A percentile compares a stretch with the other conserved stretches of the same genome.
phyloP scores from a whole-genome alignment of 2,797 vertebrate genomes.

The Heteromormyrus szaboi region DNA sequence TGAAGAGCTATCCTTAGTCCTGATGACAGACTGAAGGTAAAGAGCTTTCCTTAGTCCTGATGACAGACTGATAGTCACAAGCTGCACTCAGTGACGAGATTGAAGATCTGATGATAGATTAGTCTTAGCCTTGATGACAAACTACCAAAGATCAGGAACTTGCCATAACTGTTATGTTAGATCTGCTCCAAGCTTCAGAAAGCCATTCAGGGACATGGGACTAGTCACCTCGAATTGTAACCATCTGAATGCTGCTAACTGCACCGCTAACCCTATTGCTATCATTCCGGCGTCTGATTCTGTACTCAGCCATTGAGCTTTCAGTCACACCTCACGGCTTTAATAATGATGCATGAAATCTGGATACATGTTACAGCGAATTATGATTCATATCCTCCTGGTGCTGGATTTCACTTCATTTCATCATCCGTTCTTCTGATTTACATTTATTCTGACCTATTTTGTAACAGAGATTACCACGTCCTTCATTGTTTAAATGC shows the following conservation, averaged over 20 bases:
- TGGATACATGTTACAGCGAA: constrained; percentile 11
- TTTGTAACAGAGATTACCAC: constrained; percentile 8
- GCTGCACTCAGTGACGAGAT: background rate
- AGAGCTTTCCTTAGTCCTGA: background rate
- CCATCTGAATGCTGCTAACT: background rate
- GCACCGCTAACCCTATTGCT: background rate
- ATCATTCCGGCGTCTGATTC: background rate
- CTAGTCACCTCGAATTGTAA: background rate
- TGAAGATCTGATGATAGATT: background rate
- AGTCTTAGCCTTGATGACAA: background rate
- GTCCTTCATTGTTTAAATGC: background rate
- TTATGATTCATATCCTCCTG: constrained; percentile 15
- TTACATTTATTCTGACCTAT: constrained; percentile 20
- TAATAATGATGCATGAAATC: constrained; percentile 19
- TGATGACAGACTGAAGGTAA: background rate
- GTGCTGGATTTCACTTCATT: constrained; percentile 6
- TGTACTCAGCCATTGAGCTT: background rate
- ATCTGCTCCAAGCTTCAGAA: background rate
- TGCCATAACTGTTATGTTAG: background rate
- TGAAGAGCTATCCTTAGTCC: background rate
- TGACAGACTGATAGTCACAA: background rate
- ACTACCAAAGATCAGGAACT: background rate
- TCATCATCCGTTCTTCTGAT: constrained; percentile 9
- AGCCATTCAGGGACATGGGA: background rate
- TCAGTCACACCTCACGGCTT: background rate